Conservation (phyloP, 2,113 vertebrate species). For the Ictalurus furcatus region DNA sequence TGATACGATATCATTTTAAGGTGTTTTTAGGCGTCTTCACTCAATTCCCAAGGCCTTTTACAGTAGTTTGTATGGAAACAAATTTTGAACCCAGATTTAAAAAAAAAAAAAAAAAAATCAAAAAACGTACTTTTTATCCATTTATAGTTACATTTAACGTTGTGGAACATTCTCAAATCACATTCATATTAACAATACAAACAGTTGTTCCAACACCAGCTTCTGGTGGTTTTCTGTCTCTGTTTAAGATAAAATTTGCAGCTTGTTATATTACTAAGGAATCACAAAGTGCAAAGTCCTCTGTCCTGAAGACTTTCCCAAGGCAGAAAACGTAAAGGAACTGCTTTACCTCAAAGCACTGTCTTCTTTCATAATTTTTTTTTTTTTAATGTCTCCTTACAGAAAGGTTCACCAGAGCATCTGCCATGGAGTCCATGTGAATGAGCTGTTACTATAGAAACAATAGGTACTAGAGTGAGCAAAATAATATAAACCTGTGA, state of each 20-base stretch:
- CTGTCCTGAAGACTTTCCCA: not conserved
- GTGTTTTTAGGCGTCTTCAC: not conserved
- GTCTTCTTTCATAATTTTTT: not conserved
- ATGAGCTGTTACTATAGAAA: constrained; percentile 17
- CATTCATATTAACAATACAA: not conserved
- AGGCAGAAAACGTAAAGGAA: not conserved
- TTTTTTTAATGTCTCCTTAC: not conserved
- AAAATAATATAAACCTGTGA: not conserved
- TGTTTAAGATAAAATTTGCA: not conserved
- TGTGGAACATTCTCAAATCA: not conserved
- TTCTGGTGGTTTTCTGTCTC: not conserved
- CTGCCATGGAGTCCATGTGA: not conserved
- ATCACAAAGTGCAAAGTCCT: not conserved
- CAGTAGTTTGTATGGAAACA: not conserved
- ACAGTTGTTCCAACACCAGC: not conserved
- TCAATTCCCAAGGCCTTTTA: not conserved
- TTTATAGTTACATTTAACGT: not conserved
- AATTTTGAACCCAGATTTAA: not conserved
- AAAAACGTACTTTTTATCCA: not conserved
- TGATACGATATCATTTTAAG: not conserved
- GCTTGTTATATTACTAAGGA: not conserved
- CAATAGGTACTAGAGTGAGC: not conserved
- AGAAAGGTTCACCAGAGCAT: not conserved
- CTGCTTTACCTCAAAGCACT: constrained; percentile 1
- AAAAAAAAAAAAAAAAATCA: not conserved